Evolutionary conservation across 2,888 invertebrate genomes (phyloP).

Genomic region (Myopa testacea): DNA sequence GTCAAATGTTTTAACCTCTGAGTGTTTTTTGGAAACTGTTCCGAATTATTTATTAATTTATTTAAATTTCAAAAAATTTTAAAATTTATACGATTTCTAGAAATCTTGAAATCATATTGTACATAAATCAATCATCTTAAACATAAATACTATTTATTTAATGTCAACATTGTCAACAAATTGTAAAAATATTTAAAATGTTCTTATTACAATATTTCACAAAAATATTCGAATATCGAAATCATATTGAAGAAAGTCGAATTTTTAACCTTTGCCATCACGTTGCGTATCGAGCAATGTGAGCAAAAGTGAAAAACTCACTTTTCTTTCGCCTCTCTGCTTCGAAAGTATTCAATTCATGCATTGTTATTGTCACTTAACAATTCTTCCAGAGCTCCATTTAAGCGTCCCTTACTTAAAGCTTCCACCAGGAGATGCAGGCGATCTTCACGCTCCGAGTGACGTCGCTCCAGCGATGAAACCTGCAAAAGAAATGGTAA

Average conservation of each 20-base stretch:
- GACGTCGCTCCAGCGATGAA: slow-evolving; percentile 66
- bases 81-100: too few species aligned
- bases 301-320: background rate
- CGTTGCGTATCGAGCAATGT: background rate
- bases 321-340: background rate
- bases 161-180: background rate
- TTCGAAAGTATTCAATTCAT: slow-evolving; percentile 45
- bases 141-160: background rate
- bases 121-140: background rate
- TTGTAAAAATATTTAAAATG: slow-evolving; percentile 16
- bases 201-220: background rate
- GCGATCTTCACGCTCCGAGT: slow-evolving; percentile 68
- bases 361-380: slow-evolving; percentile 65
- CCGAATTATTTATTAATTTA: too few species aligned
- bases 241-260: background rate
- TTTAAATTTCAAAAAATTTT: too few species aligned
- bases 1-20: too few species aligned
- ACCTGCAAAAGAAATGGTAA: slow-evolving; percentile 56
- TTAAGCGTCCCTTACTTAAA: slow-evolving; percentile 67
- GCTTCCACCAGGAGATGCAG: slow-evolving; percentile 68
- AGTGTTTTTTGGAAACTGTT: too few species aligned
- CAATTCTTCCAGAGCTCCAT: slow-evolving; percentile 65
- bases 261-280: background rate
- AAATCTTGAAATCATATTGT: background rate
- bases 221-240: background rate